phyloP scores from a whole-genome alignment of 2,888 invertebrate genomes.

The Aelia acuminata region DNA sequence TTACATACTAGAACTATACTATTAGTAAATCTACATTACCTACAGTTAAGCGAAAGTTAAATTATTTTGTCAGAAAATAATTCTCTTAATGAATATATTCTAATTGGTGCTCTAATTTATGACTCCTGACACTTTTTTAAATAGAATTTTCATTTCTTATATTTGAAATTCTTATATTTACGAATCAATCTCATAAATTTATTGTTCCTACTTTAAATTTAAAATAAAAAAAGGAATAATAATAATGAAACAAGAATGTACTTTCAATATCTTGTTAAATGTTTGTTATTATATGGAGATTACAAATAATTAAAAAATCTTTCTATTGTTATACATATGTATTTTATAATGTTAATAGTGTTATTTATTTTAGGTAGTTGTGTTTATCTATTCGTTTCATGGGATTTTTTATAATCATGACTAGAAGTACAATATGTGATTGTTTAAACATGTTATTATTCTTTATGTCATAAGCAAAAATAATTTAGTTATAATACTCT shows the following conservation, averaged over 20 bases:
- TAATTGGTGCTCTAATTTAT: background rate
- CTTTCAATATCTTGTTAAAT: background rate
- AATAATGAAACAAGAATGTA: background rate
- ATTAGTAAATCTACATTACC: background rate
- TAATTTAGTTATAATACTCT: background rate
- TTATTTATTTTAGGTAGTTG: slow-evolving; percentile 24
- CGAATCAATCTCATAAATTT: background rate
- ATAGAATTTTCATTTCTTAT: too few relatives aligned
- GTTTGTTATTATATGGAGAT: background rate
- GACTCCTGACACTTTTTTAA: background rate
- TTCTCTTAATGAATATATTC: background rate
- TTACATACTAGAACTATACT: background rate
- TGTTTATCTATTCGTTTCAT: background rate
- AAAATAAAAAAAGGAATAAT: background rate
- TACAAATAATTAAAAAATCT: background rate
- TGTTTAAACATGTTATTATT: background rate
- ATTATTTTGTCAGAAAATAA: background rate
- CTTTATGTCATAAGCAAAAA: background rate
- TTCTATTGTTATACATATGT: background rate
- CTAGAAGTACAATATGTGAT: background rate
- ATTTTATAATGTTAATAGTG: background rate
- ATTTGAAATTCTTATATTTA: background rate
- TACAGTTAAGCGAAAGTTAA: too few relatives aligned
- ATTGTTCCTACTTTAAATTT: background rate
- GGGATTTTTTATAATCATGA: background rate